A percentile compares a stretch with the other conserved stretches of the same genome.
Evolutionary conservation across 2,888 invertebrate genomes (phyloP).

Genomic region (Rhogogaster chlorosoma): DNA sequence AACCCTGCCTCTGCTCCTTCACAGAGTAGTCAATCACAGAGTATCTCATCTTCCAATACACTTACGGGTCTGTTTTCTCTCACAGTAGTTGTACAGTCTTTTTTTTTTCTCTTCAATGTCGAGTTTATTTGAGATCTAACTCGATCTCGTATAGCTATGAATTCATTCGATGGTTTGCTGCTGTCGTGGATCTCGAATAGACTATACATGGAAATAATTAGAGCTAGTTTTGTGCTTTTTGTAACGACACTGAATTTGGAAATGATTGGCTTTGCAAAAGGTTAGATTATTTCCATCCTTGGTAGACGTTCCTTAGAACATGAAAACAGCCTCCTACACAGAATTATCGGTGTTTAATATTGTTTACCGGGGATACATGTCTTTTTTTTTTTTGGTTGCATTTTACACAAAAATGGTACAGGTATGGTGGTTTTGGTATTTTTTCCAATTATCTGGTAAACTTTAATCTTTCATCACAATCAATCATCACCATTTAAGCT

Average conservation of each 20-base stretch:
- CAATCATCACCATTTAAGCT: conserved; percentile 42
- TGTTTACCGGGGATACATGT: conserved; percentile 23
- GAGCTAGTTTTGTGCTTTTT: conserved; percentile 22
- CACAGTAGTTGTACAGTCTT: conserved; percentile 73
- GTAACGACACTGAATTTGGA: conserved; percentile 18
- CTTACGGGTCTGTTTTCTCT: conserved; percentile 76
- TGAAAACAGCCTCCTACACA: conserved; percentile 8
- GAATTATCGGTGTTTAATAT: conserved; percentile 30
- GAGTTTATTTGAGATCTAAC: conserved; percentile 33
- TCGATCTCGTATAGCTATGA: conserved; percentile 3
- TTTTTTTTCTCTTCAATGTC: conserved; percentile 39
- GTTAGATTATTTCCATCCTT: conserved; percentile 10
- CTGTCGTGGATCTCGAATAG: conserved; percentile 40
- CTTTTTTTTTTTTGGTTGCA: neutral
- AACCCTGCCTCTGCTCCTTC: conserved; percentile 73
- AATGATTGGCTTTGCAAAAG: conserved; percentile 14
- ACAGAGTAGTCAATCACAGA: conserved; percentile 76
- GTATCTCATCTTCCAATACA: conserved; percentile 75
- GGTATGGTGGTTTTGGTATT: conserved; percentile 35
- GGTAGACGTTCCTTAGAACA: conserved; percentile 18
- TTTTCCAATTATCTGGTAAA: neutral
- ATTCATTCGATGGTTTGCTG: neutral
- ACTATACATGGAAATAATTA: conserved; percentile 24
- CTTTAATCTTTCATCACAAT: conserved; percentile 29
- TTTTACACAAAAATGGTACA: conserved; percentile 42